A percentile compares a stretch with the other conserved stretches of the same genome.
These are phyloP conservation scores for Lepidochitona cinerea DNA, from an alignment of 2,888 invertebrate species.

Conservation along the genomic window DNA sequence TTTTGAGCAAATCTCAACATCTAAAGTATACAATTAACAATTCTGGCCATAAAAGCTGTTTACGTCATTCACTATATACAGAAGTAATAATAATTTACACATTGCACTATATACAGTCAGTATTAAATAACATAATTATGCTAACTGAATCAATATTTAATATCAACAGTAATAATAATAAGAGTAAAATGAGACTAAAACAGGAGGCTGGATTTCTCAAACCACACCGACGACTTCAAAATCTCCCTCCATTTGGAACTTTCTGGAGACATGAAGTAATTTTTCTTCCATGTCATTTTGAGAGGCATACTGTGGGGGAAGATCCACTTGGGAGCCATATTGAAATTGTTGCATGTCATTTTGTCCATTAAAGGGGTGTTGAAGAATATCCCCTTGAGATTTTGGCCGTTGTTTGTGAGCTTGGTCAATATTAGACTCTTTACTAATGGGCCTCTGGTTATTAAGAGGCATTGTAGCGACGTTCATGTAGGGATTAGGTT, in stretches of 20 bases:
- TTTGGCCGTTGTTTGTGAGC: slow-evolving; percentile 1
- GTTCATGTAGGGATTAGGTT: neutral
- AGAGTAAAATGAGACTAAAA: neutral
- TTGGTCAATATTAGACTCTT: neutral
- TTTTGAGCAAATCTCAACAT: no score
- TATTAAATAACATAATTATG: slow-evolving; percentile 1
- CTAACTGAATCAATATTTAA: neutral
- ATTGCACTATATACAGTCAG: neutral
- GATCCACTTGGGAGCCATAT: neutral
- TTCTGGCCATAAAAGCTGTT: neutral
- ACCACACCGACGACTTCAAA: slow-evolving; percentile 60
- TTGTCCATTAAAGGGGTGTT: slow-evolving; percentile 7
- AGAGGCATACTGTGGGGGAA: slow-evolving; percentile 9
- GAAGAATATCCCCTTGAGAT: neutral
- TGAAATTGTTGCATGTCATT: neutral
- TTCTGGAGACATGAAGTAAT: slow-evolving; percentile 28
- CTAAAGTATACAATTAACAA: no score
- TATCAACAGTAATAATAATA: neutral
- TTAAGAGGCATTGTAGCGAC: neutral
- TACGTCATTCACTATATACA: neutral
- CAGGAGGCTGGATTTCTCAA: slow-evolving; percentile 18
- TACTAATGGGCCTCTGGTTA: neutral
- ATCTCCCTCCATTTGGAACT: slow-evolving; percentile 52
- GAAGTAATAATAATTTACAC: neutral
- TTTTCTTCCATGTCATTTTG: slow-evolving; percentile 24